Percentiles rank a stretch among this genome's conserved stretches.
Conservation (phyloP, 1,140 invertebrate species). For the Trachymyrmex septentrionalis region DNA sequence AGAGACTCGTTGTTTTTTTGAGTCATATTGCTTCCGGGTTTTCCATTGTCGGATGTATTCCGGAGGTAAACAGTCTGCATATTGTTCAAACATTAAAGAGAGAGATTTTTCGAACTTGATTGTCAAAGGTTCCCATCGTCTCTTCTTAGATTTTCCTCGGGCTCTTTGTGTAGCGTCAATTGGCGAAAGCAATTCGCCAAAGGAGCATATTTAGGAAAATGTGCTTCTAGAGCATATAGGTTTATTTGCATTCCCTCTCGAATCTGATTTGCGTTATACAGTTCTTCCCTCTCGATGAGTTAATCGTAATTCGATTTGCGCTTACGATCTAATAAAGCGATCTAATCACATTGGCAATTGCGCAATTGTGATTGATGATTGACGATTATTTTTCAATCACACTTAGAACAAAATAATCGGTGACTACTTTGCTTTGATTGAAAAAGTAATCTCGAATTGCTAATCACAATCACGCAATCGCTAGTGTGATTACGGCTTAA, state of each 20-base stretch:
- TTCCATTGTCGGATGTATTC: conserved; percentile 63
- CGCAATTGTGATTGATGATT: too few relatives aligned
- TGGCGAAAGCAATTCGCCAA: conserved; percentile 27
- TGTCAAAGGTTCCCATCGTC: conserved; percentile 35
- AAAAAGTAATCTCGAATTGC: too few relatives aligned
- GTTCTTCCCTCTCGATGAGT: neutral
- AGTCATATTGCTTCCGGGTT: conserved; percentile 20
- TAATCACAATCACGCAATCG: too few relatives aligned
- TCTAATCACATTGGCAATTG: too few relatives aligned
- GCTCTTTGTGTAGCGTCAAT: conserved; percentile 23
- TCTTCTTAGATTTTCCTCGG: neutral
- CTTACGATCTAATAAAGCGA: neutral
- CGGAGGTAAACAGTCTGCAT: conserved; percentile 60
- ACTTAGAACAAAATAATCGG: too few relatives aligned
- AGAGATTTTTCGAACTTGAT: conserved; percentile 40
- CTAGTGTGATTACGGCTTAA: neutral
- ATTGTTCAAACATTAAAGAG: conserved; percentile 67
- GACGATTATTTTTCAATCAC: too few relatives aligned
- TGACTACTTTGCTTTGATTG: too few relatives aligned
- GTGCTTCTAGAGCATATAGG: neutral
- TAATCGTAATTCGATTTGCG: conserved; percentile 5
- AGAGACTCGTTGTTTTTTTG: conserved; percentile 11
- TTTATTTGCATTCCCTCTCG: neutral
- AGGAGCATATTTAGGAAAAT: conserved; percentile 4
- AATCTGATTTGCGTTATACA: neutral